Base-by-base conservation (phyloP, 1,140 invertebrate genomes). In the Saccostrea glomerata region DNA sequence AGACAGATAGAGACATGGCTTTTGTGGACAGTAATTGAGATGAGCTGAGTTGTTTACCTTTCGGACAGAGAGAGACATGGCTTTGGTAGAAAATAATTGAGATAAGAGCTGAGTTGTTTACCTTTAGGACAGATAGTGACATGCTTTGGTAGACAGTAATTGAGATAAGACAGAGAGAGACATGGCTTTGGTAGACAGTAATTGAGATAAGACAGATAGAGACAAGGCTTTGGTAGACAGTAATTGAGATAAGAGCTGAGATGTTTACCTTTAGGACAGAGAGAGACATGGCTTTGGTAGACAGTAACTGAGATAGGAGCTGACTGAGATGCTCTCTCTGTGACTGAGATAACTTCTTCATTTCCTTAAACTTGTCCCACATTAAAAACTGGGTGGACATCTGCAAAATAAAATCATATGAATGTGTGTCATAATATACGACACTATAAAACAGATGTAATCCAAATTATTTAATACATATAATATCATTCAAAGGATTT, bases 311-410 rank as follows among this genome's bases (percentile, higher is more conserved):
- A 55, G 96, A 96, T 2, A 98, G 94, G 63, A 99, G 96, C 92
- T 97, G 96, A 0, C 97, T 97, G 85, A 99, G 95, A 95, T 98
- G 98, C 0, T 96, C 95, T 55, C 97, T 93, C 93, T 97, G 96
- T n/a, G 95, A 94, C 82, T 96, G 95, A 0, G 96, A 96, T 36
- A 97, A 95, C 36, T 95, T 95, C 20, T 96, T 95, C 47, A 99
- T 94, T 60, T 97, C 97, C 94, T 98, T 98, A 30, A 99, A 96
- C 94, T 97, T 97, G 95, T 99, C 98, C 98, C 98, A 99, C 17
- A 98, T 94, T 17, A 97, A 96, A 94, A 97, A 99, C 94, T 99
- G 98, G 82, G 98, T 96, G 0, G 97, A 97, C 87, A 98, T 96
- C 97, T 98, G 94, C 92, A 97, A 94, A 47, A 17, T 47, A 60